Percentiles rank a stretch among this genome's conserved stretches.
phyloP scores from a whole-genome alignment of 2,797 vertebrate genomes.

The Lutra lutra region DNA sequence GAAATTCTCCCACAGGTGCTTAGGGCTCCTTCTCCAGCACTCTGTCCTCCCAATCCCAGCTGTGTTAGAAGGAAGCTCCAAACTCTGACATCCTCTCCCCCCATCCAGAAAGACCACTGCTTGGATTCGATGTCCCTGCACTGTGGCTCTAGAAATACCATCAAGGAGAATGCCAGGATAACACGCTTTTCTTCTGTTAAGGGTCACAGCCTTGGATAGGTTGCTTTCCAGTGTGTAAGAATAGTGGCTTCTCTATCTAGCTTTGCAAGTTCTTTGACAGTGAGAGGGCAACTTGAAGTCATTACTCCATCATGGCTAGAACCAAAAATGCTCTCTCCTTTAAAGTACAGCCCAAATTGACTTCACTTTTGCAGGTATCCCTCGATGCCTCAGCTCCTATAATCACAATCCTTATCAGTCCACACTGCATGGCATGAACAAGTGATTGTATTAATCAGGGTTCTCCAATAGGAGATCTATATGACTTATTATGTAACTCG shows the following conservation, averaged over 20 bases:
- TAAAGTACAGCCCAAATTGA: not conserved
- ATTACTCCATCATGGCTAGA: not conserved
- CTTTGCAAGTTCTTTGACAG: not conserved
- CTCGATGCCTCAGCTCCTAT: not conserved
- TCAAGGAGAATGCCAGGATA: not conserved
- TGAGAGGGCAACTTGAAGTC: not conserved
- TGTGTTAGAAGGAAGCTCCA: not conserved
- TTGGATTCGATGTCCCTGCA: not conserved
- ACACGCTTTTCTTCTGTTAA: not conserved
- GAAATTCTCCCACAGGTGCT: not conserved
- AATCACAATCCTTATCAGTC: not conserved
- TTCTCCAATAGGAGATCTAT: not conserved
- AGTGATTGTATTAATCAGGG: not conserved
- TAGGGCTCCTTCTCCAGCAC: not conserved
- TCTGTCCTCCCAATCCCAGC: not conserved
- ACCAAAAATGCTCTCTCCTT: not conserved
- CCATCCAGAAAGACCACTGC: not conserved
- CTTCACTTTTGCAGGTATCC: not conserved
- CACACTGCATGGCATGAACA: not conserved
- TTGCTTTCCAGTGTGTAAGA: not conserved
- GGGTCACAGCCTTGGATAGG: not conserved
- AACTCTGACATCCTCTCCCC: not conserved
- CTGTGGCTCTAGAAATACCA: not conserved
- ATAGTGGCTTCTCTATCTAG: not conserved
- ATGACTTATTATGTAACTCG: not conserved